Evolutionary conservation across 23 tunicate species (phyloP).

Genomic region (Clavelina lepadiformis): DNA sequence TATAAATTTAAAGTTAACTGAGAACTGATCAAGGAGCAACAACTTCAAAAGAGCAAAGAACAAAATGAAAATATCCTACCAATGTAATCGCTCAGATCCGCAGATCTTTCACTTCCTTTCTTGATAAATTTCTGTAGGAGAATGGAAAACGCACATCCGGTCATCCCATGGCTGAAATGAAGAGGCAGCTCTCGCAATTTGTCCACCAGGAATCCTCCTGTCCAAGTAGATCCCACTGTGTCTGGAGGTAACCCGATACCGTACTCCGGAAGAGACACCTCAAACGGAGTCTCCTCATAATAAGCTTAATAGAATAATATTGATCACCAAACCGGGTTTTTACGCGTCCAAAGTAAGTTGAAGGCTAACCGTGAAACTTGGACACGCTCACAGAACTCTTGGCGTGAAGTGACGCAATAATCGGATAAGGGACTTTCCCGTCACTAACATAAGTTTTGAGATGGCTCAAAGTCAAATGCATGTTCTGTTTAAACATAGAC

Average conservation of each 20-base stretch:
- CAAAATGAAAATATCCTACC: too few relatives aligned
- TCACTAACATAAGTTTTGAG: conserved; percentile 22
- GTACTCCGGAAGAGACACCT: conserved; percentile 35
- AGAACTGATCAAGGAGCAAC: too few relatives aligned
- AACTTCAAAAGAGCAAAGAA: too few relatives aligned
- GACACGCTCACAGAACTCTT: conserved; percentile 7
- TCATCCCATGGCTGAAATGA: conserved; percentile 9
- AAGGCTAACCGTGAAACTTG: conserved; percentile 32
- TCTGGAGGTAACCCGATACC: conserved; percentile 35
- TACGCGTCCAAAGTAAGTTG: too few relatives aligned
- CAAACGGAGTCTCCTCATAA: conserved; percentile 39
- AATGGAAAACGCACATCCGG: background rate
- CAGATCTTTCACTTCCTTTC: background rate
- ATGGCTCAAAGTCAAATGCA: conserved; percentile 26
- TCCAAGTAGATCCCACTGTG: conserved; percentile 24
- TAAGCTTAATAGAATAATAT: too few relatives aligned
- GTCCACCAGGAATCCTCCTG: conserved; percentile 19
- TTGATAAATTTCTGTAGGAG: background rate
- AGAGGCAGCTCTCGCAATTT: conserved; percentile 35
- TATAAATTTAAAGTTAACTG: too few relatives aligned
- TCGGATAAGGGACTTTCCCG: conserved; percentile 37
- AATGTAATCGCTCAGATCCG: conserved; percentile 17
- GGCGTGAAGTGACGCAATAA: conserved; percentile 34
- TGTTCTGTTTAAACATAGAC: background rate
- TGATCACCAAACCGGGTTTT: too few relatives aligned